Evolutionary conservation across 2,113 vertebrate genomes (phyloP).

Genomic region (Stictonetta naevosa): DNA sequence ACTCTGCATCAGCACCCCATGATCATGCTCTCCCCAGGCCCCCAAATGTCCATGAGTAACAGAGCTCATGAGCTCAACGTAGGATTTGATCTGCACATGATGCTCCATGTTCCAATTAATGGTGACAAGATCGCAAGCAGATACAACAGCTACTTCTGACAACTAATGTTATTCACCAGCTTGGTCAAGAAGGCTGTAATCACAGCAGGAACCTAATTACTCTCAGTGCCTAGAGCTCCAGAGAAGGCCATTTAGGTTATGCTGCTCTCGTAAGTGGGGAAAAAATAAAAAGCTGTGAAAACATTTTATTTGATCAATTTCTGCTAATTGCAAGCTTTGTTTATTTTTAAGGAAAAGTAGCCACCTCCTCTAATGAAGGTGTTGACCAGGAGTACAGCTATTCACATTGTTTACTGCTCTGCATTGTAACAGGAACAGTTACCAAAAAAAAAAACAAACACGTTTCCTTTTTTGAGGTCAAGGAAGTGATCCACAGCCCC

Average conservation of each 20-base stretch:
- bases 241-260: neutral
- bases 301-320: neutral
- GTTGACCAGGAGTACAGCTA: neutral
- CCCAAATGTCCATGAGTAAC: neutral
- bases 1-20: no score
- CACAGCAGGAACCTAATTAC: neutral
- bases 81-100: neutral
- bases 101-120: neutral
- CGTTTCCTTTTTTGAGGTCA: neutral
- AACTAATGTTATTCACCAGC: neutral
- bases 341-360: neutral
- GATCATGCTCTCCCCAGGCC: no score
- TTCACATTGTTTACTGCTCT: neutral
- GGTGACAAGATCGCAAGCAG: neutral
- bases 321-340: neutral
- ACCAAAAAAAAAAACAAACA: neutral
- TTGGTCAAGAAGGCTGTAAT: neutral
- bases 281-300: neutral
- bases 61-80: neutral
- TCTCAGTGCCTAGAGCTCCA: neutral
- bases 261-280: neutral
- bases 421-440: neutral
- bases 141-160: neutral
- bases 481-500: neutral
- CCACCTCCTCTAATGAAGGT: neutral